Conservation (phyloP, 2,888 invertebrate species). For the Theretra japonica region DNA sequence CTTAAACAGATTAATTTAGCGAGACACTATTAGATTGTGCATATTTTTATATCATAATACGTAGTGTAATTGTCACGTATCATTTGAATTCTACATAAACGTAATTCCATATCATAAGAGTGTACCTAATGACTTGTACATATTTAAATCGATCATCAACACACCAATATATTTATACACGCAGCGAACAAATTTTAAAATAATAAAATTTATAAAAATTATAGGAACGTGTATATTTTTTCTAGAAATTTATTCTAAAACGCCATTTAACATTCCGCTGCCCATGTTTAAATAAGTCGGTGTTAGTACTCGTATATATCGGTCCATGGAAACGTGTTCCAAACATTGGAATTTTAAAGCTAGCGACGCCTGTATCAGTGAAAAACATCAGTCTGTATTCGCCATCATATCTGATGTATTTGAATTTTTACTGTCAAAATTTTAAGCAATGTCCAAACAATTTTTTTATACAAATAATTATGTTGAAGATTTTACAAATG, state of each 20-base stretch:
- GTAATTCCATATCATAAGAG: conserved; percentile 76
- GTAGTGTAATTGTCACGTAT: conserved; percentile 56
- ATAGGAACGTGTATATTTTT: conserved; percentile 32
- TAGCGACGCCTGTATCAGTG: background rate
- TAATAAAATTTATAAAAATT: conserved; percentile 35
- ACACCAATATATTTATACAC: conserved; percentile 58
- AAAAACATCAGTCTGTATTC: background rate
- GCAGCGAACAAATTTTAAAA: conserved; percentile 50
- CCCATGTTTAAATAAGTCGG: conserved; percentile 17
- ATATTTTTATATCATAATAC: conserved; percentile 46
- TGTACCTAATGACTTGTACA: conserved; percentile 72
- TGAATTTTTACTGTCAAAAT: background rate
- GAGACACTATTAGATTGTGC: conserved; percentile 69
- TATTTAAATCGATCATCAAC: conserved; percentile 59
- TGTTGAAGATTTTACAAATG: background rate
- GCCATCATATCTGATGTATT: background rate
- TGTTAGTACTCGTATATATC: conserved; percentile 6
- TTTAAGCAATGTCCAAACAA: background rate
- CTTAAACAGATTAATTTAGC: conserved; percentile 23
- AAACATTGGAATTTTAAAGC: conserved; percentile 2
- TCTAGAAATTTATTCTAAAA: conserved; percentile 43
- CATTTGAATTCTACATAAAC: conserved; percentile 59
- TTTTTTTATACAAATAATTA: background rate
- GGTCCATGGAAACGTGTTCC: conserved; percentile 9
- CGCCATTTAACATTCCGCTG: conserved; percentile 27